Percentiles rank a stretch among this genome's conserved stretches.
Evolutionary conservation across 2,113 vertebrate species (phyloP).

Genomic region (Heptranchias perlo): DNA sequence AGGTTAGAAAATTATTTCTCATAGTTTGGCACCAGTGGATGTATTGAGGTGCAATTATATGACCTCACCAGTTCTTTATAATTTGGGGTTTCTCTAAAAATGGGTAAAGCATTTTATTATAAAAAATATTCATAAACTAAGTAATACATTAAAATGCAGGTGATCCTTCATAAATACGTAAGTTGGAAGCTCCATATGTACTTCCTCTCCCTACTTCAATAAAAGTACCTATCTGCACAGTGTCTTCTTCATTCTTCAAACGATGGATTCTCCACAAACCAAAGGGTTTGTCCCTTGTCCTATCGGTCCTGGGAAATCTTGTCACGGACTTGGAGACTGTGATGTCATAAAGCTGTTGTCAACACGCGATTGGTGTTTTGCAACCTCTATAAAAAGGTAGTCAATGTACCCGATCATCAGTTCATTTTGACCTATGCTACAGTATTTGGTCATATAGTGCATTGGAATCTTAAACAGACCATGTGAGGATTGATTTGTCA

Average conservation of each 20-base stretch:
- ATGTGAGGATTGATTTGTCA: neutral
- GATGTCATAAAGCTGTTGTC: neutral
- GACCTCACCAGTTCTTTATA: constrained; percentile 4
- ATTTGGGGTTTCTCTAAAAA: constrained; percentile 7
- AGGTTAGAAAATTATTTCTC: no score
- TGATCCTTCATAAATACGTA: neutral
- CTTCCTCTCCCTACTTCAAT: neutral
- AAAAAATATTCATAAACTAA: neutral
- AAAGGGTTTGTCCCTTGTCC: no score
- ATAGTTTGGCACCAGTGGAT: constrained; percentile 6
- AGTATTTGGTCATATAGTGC: neutral
- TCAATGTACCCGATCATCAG: neutral
- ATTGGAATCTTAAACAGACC: neutral
- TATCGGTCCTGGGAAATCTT: no score
- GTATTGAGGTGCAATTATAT: constrained; percentile 32
- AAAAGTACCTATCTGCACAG: neutral
- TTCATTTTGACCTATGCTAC: neutral
- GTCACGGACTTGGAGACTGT: neutral
- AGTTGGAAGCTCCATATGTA: neutral
- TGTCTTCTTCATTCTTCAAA: neutral
- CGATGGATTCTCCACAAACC: no score
- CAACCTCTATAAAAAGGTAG: neutral
- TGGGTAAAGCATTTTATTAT: no score
- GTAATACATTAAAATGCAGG: no score
- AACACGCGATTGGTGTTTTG: neutral